Conservation (phyloP, 2,888 invertebrate genomes). For the Xylota sylvarum region DNA sequence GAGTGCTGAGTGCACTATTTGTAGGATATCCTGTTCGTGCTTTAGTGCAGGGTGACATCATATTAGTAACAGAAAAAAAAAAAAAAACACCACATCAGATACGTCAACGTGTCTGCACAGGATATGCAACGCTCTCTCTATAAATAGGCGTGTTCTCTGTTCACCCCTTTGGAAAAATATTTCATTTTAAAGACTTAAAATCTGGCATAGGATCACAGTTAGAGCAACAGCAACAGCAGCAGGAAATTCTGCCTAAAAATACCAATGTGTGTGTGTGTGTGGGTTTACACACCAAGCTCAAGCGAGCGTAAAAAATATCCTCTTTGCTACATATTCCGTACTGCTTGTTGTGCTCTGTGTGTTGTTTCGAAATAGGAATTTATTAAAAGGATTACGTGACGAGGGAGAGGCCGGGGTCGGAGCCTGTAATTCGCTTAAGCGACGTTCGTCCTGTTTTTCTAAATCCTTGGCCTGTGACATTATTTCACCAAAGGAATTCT, state of each 20-base stretch:
- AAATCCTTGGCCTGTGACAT: conserved; percentile 70
- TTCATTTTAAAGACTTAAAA: conserved; percentile 34
- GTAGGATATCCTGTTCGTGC: conserved; percentile 53
- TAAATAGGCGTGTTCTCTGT: conserved; percentile 34
- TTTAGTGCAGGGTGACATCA: conserved; percentile 45
- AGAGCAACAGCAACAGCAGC: conserved; percentile 1
- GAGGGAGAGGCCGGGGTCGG: not conserved
- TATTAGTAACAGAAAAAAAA: conserved; percentile 18
- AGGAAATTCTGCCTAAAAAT: conserved; percentile 51
- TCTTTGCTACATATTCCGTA: conserved; percentile 12
- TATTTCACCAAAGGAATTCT: conserved; percentile 68
- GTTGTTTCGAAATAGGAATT: conserved; percentile 61
- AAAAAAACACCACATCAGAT: conserved; percentile 27
- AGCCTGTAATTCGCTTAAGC: conserved; percentile 36
- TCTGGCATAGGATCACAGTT: not conserved
- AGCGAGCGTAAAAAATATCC: conserved; percentile 60
- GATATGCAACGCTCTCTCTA: conserved; percentile 55
- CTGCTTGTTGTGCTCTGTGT: conserved; percentile 9
- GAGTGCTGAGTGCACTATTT: conserved; percentile 41
- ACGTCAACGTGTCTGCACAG: conserved; percentile 58
- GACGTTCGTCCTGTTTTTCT: conserved; percentile 15
- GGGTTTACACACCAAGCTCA: conserved; percentile 6
- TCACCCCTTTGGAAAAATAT: conserved; percentile 26
- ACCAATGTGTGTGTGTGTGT: conserved; percentile 10
- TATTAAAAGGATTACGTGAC: conserved; percentile 54